Conservation (phyloP, 2,888 invertebrate species). For the Rhamnusium bicolor region DNA sequence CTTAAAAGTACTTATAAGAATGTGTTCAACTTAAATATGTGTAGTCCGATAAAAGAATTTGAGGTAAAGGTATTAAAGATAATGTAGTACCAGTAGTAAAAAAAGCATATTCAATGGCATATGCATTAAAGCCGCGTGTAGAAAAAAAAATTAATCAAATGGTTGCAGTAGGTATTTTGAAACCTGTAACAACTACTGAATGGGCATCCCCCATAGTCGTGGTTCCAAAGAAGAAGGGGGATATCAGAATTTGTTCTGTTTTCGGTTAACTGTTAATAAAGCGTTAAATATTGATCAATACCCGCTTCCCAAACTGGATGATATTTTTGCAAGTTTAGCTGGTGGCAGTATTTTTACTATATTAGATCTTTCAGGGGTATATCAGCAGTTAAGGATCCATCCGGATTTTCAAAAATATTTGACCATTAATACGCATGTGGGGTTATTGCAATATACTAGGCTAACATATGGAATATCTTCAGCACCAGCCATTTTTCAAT, state of each 20-base stretch:
- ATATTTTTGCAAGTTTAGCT: background rate
- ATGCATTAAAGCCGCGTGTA: background rate
- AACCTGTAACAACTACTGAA: background rate
- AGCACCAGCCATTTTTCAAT: background rate
- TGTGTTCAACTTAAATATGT: background rate
- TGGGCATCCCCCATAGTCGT: background rate
- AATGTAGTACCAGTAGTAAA: background rate
- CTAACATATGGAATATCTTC: background rate
- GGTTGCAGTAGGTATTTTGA: background rate
- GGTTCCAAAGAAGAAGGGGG: background rate
- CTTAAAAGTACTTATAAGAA: background rate
- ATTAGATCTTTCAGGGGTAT: background rate
- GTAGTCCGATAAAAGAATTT: background rate
- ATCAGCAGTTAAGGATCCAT: background rate
- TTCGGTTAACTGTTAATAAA: background rate
- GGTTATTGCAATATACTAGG: background rate
- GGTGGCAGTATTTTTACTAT: background rate
- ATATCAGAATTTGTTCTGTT: background rate
- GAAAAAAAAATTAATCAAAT: background rate
- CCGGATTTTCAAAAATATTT: background rate
- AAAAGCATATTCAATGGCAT: background rate
- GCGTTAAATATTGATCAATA: background rate
- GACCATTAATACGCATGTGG: background rate
- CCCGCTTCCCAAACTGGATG: background rate
- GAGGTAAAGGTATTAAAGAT: background rate